Evolutionary conservation across 2,888 invertebrate genomes (phyloP).

Genomic region (Watsonalla binaria): DNA sequence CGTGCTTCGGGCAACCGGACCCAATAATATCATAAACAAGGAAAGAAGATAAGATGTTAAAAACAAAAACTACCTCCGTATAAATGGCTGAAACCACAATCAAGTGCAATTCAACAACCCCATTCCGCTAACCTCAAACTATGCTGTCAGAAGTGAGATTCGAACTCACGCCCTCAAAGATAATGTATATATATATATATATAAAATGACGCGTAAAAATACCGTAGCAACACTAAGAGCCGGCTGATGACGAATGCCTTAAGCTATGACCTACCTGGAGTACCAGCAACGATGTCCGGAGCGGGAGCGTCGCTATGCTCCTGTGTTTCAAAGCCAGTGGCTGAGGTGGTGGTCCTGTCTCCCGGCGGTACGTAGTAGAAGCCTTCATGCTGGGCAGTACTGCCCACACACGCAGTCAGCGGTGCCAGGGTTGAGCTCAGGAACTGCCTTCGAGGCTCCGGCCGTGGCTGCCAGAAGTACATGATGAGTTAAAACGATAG

Average conservation of each 20-base stretch:
- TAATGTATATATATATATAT: no score
- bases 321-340: constrained; percentile 80
- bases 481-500: not conserved
- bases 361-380: constrained; percentile 77
- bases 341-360: constrained; percentile 79
- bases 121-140: no score
- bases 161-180: no score
- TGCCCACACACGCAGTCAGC: constrained; percentile 86
- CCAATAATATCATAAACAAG: no score
- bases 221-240: not conserved
- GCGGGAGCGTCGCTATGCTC: constrained; percentile 78
- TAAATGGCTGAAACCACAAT: no score
- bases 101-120: no score
- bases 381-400: constrained; percentile 67
- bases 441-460: constrained; percentile 87
- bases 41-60: no score
- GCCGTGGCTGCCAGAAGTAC: constrained; percentile 49
- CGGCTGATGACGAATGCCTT: not conserved
- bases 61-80: no score
- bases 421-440: constrained; percentile 85
- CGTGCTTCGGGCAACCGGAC: no score
- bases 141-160: no score
- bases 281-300: constrained; percentile 89
- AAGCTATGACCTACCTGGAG: constrained; percentile 65
- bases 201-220: no score